Conservation (phyloP, 1,140 invertebrate species). For the Aphidius gifuensis region DNA sequence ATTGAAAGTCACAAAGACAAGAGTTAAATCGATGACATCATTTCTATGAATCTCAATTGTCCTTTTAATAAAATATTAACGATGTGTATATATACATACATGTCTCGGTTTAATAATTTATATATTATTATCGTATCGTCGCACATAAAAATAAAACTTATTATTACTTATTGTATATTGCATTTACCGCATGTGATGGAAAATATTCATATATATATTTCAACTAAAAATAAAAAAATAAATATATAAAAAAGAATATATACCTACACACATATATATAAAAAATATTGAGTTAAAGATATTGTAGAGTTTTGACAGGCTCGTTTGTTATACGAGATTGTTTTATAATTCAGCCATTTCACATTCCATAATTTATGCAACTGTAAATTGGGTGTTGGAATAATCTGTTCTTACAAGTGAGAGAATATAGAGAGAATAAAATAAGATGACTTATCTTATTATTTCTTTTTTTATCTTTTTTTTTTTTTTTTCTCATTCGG, state of each 20-base stretch:
- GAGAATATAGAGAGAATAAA: neutral
- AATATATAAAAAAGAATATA: neutral
- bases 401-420: slow-evolving; percentile 10
- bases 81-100: slow-evolving; percentile 8
- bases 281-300: slow-evolving; percentile 4
- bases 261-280: neutral
- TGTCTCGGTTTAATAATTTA: no score
- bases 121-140: no score
- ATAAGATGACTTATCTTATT: neutral
- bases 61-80: slow-evolving; percentile 25
- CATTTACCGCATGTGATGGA: no score
- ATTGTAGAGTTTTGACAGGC: slow-evolving; percentile 15
- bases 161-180: no score
- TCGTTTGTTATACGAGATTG: slow-evolving; percentile 23
- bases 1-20: neutral
- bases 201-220: neutral
- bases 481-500: no score
- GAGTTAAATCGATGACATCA: slow-evolving; percentile 26
- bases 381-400: slow-evolving; percentile 19
- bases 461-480: neutral
- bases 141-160: no score
- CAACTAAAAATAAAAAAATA: slow-evolving; percentile 1
- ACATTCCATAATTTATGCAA: slow-evolving; percentile 23
- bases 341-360: slow-evolving; percentile 20
- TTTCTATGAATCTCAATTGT: slow-evolving; percentile 30